Base-by-base conservation (phyloP, 2,797 vertebrate species). In the Acrossocheilus wenchowensis region DNA sequence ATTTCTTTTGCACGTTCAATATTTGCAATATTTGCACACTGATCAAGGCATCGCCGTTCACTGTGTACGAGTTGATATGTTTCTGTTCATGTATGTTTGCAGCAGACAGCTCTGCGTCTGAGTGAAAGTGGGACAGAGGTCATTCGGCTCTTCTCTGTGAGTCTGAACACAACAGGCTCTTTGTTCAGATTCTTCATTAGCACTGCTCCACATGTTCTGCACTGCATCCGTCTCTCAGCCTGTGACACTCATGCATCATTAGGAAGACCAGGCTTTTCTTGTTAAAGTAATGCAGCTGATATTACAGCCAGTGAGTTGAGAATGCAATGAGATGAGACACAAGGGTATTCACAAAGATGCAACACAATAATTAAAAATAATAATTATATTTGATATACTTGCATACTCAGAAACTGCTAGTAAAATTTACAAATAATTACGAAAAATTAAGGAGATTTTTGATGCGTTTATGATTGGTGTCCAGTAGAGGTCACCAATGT, bases 51-150 rank as follows among this genome's bases (percentile, higher is more conserved):
- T 78, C 17, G 14, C 3, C 2, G 64, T 68, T 36, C 0, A 36
- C 11, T 15, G 11, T 23, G n/a, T 6, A 21, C 34, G 41, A 21
- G 41, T 12, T 19, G n/a, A 30, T 45, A 30, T 66, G 39, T 4
- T 5, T 21, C 15, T 30, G 39, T 45, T 7, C 14, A 6, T 60
- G 73, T 21, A 21, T 77, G 74, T 54, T 78, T 41, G 34, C 0
- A n/a, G 77, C 54, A 17, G 77, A 62, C 77, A 41, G 36, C 36
- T 81, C 26, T 71, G 34, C 21, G 41, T 34, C 52, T 79, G 14
- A 41, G 45, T 72, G 66, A 54, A 82, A 72, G 81, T 82, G 66
- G 81, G 81, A 57, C 81, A 82, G 81, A 82, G 48, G 50, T 82
- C 80, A n/a, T 34, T 52, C 10, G 12, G 68, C 48, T 72, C 80